phyloP scores from a whole-genome alignment of 2,888 invertebrate genomes.

The Aproaerema taeniolella region DNA sequence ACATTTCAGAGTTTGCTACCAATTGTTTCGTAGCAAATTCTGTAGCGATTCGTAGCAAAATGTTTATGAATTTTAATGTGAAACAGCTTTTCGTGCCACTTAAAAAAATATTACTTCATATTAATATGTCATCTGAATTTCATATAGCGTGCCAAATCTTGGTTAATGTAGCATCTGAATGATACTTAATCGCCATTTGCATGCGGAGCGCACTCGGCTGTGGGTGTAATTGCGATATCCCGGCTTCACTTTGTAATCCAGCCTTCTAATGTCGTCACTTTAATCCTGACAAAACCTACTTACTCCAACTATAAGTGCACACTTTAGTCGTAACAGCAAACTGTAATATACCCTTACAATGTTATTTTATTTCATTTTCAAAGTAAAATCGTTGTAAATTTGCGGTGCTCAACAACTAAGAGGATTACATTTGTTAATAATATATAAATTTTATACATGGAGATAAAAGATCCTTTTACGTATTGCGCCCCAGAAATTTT shows the following conservation, averaged over 20 bases:
- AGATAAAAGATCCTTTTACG: constrained; percentile 11
- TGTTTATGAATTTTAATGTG: no score
- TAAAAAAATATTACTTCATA: no score
- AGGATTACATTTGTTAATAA: constrained; percentile 14
- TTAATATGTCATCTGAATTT: no score
- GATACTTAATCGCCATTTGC: constrained; percentile 34
- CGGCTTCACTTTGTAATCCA: constrained; percentile 19
- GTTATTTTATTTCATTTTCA: constrained; percentile 8
- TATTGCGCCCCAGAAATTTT: constrained; percentile 16
- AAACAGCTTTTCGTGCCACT: neutral
- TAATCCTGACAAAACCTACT: constrained; percentile 3
- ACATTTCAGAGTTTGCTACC: neutral
- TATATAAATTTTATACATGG: constrained; percentile 11
- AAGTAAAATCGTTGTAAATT: constrained; percentile 13
- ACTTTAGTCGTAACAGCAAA: constrained; percentile 5
- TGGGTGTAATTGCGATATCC: constrained; percentile 34
- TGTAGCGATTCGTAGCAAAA: neutral
- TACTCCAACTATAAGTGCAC: neutral
- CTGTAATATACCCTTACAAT: constrained; percentile 7
- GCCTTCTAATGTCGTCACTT: constrained; percentile 5
- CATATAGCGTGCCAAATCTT: no score
- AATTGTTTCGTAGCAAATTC: neutral
- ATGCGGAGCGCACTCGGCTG: constrained; percentile 27
- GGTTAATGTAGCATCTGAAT: constrained; percentile 12
- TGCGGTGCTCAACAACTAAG: constrained; percentile 12